Base-by-base conservation (phyloP, 2,113 vertebrate species). In the Balaeniceps rex region DNA sequence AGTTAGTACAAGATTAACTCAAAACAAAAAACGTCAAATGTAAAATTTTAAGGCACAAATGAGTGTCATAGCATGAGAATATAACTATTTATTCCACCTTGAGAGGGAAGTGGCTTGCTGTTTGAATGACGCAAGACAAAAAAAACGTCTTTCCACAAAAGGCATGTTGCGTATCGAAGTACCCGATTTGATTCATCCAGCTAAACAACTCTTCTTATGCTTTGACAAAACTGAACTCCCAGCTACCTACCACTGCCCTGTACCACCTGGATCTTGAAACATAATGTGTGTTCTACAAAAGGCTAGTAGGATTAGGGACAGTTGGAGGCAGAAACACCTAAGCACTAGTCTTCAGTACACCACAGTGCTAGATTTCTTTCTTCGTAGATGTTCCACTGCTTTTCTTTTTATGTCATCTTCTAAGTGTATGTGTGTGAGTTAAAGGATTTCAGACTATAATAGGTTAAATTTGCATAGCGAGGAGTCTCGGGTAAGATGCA, bases 251-350 rank as follows among this genome's bases (percentile, higher is more conserved):
- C 24, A 6, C 58, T 47, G 54, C 19, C 25, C 70, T 42, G 33
- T 14, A 8, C 29, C 51, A 33, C 26, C 52, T 6, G 1, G 15
- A 10, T 15, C 42, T 12, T 26, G 25, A 51, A 58, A 26, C 4
- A 4, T 7, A 5, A 7, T 0, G 2, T 5, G 1, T 44, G 44
- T 28, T 26, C 58, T 70, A 1, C 22, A 17, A 0, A 26, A 60
- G 42, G 28, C 19, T 13, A 12, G 42, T 7, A 22, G 55, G 10
- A 11, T n/a, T 6, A 12, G 25, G 42, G 36, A 5, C 23, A 42
- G 7, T 2, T 64, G 47, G 36, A 54, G 55, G 19, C 19, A 13
- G 14, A 14, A n/a, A 49, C 40, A 40, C 23, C 6, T 6, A 2
- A 42, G 36, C 46, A 8, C 40, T 38, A 0, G 31, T 9, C 44